Evolutionary conservation across 2,797 vertebrate genomes (phyloP), one percentile per base, ranked within the genome.

Genomic region (Neosilurus hyrtlii): DNA sequence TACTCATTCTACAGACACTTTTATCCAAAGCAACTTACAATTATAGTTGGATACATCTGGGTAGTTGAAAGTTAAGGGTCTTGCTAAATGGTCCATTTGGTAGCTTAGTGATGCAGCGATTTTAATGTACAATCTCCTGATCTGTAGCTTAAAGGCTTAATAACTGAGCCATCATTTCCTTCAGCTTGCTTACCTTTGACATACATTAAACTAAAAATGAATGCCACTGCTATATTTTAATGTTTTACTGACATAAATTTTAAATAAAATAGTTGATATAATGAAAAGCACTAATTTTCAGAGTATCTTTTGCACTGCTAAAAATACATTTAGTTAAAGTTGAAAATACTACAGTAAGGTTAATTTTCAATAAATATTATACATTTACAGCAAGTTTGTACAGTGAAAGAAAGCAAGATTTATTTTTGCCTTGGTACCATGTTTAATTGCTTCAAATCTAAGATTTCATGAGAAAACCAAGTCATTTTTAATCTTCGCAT

Each of bases 351-450:
- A 43, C 8, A 43, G 43, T 4, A 43, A 43, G 43, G 43, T 43
- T 43, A 43, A 43, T 30, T 30, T 30, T 30, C 30, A 30, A 30
- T 30, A 30, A 30, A 30, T 30, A 30, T 30, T 30, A 30, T 30
- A 30, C 30, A 30, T 30, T 30, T 30, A 30, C 30, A 30, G 49
- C 9, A 26, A 9, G 51, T 73, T 54, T 70, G 26, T 73, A 20
- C 72, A 75, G 0, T 57, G 10, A 35, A 59, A 20, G 10, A 5
- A 72, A 54, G 14, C 70, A 24, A 35, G 9, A 35, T 35, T 76
- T 70, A 70, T 79, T 76, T 86, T 83, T 80, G 72, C 15, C n/a
- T 77, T 4, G 24, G 18, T 20, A 30, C 12, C 14, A 20, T 63
- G 65, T 77, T n/a, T 24, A 52, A 24, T 77, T n/a, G 1, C 71